Evolutionary conservation across 2,797 vertebrate species (phyloP).

Genomic region (Liparis tanakae): DNA sequence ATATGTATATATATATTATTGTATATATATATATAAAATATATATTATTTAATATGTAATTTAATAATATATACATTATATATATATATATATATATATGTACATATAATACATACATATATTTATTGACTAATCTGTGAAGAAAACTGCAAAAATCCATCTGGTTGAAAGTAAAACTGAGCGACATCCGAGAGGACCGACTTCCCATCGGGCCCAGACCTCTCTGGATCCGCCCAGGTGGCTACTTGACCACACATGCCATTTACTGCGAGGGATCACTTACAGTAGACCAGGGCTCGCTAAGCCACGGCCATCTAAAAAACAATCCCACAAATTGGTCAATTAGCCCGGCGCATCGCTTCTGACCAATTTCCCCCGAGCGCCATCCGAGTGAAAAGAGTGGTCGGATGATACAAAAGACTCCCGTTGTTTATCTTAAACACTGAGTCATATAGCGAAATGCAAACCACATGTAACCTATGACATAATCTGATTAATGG

Average conservation of each 20-base stretch:
- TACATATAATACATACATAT: too few species aligned
- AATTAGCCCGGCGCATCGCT: slow-evolving; percentile 72
- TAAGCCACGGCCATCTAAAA: slow-evolving; percentile 67
- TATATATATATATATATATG: too few species aligned
- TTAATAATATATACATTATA: too few species aligned
- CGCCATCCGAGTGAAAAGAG: slow-evolving; percentile 69
- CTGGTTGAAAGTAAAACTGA: slow-evolving; percentile 28
- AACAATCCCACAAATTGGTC: slow-evolving; percentile 79
- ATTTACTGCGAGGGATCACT: slow-evolving; percentile 64
- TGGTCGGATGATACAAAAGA: slow-evolving; percentile 78
- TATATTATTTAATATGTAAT: too few species aligned
- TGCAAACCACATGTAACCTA: slow-evolving; percentile 84
- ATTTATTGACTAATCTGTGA: too few species aligned
- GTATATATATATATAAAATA: too few species aligned
- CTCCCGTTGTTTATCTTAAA: slow-evolving; percentile 79
- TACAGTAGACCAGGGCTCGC: slow-evolving; percentile 59
- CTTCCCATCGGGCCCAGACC: slow-evolving; percentile 41
- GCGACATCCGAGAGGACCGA: slow-evolving; percentile 49
- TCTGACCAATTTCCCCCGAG: slow-evolving; percentile 71
- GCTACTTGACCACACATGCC: slow-evolving; percentile 70
- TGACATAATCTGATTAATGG: slow-evolving; percentile 87
- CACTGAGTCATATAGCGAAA: slow-evolving; percentile 82
- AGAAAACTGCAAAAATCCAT: slow-evolving; percentile 52
- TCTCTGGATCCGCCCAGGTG: slow-evolving; percentile 61
- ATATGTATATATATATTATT: too few species aligned